A percentile compares a stretch with the other conserved stretches of the same genome.
phyloP scores from a whole-genome alignment of 2,797 vertebrate species.

The Aplochiton taeniatus region DNA sequence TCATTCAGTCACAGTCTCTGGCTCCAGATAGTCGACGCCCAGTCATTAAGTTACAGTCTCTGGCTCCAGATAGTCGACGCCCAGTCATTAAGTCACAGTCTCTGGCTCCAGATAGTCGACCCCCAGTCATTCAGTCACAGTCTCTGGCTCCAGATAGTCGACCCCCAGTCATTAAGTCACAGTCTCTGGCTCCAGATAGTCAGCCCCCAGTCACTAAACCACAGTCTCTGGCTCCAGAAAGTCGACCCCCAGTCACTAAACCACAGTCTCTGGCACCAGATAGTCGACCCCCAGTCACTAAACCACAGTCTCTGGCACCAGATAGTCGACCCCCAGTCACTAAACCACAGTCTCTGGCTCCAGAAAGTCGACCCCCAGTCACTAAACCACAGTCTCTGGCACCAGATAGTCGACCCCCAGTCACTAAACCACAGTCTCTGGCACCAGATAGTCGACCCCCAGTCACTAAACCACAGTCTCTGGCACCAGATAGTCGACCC shows the following conservation, averaged over 20 bases:
- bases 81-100: not conserved
- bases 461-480: no score
- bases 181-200: conserved; percentile 1
- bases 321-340: not conserved
- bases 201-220: no score
- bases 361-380: no score
- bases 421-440: conserved; percentile 55
- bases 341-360: conserved; percentile 55
- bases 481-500: no score
- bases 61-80: no score
- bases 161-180: conserved; percentile 28
- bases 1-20: conserved; percentile 55
- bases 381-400: no score
- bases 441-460: not conserved
- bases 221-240: no score
- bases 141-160: conserved; percentile 64
- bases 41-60: no score
- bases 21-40: not conserved
- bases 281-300: no score
- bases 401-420: not conserved
- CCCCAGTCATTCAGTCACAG: conserved; percentile 27
- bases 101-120: no score
- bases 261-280: conserved; percentile 54
- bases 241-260: not conserved
- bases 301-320: no score